These are phyloP conservation scores for Agrochola lychnidis DNA, from an alignment of 2,888 invertebrate genomes.

Conservation along the genomic window DNA sequence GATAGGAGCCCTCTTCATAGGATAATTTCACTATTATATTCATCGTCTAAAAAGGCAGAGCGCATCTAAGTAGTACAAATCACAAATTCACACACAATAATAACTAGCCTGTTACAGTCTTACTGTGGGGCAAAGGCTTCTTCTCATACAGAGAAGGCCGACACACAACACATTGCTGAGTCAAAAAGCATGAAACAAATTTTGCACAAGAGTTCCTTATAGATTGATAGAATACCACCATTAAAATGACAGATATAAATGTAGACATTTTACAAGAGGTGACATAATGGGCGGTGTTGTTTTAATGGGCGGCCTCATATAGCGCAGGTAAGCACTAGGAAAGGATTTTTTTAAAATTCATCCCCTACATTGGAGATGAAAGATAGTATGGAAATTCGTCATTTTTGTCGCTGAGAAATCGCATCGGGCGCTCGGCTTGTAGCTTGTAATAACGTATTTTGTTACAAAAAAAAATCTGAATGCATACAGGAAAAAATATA, in stretches of 20 bases:
- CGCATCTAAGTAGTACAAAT: no score
- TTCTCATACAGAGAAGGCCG: no score
- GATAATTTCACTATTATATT: not conserved
- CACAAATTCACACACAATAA: not conserved
- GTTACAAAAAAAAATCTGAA: not conserved
- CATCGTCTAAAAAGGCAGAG: not conserved
- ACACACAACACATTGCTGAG: no score
- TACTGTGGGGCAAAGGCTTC: no score
- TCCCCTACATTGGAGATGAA: not conserved
- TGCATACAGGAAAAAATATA: not conserved
- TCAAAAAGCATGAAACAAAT: no score
- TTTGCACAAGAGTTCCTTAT: no score
- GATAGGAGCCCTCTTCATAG: not conserved
- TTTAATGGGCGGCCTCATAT: not conserved
- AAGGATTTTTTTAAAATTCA: not conserved
- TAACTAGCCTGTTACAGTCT: not conserved
- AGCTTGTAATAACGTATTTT: not conserved
- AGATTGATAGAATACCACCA: no score
- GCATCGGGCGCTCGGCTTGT: not conserved
- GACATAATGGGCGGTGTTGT: not conserved
- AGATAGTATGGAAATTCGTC: not conserved
- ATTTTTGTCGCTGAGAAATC: no score
- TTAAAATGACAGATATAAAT: not conserved
- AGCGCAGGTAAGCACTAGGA: not conserved
- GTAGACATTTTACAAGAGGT: no score